Percentiles rank a stretch among this genome's conserved stretches.
These are phyloP conservation scores for Anser cygnoides DNA, from an alignment of 2,113 vertebrate genomes.

Conservation along the genomic window DNA sequence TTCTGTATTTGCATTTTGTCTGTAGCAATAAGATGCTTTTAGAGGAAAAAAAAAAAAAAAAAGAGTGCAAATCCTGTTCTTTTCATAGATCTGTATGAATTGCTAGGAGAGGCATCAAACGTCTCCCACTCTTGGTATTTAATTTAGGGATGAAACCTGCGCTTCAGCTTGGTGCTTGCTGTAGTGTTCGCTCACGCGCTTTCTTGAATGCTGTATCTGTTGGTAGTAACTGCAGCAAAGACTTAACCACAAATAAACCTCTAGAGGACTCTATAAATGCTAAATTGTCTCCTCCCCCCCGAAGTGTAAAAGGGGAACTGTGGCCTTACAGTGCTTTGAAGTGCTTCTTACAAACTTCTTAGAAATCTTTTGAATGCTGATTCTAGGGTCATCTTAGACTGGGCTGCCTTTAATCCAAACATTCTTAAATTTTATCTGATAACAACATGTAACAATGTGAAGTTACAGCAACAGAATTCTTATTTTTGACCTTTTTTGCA, in stretches of 20 bases:
- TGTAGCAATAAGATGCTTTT: constrained; percentile 12
- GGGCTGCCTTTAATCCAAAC: not conserved
- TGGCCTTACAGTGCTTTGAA: not conserved
- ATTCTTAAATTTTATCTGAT: not conserved
- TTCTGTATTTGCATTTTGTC: not conserved
- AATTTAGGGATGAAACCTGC: not conserved
- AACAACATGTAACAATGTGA: not conserved
- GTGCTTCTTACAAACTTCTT: not conserved
- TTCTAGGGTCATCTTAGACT: not conserved
- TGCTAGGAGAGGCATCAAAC: not conserved
- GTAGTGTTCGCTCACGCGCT: not conserved
- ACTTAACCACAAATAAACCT: not conserved
- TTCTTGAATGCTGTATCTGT: not conserved
- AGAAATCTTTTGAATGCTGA: not conserved
- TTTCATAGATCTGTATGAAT: not conserved
- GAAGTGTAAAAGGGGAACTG: not conserved
- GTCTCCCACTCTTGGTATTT: not conserved
- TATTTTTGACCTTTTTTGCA: not conserved
- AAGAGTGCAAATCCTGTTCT: not conserved
- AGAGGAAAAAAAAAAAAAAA: not conserved
- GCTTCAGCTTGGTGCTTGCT: not conserved
- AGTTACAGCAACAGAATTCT: not conserved
- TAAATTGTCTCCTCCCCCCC: not conserved
- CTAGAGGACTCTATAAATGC: not conserved
- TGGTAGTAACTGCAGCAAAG: constrained; percentile 1